Percentiles rank a stretch among this genome's conserved stretches.
phyloP scores from a whole-genome alignment of 2,888 invertebrate species.

The Napeogenes sylphis region DNA sequence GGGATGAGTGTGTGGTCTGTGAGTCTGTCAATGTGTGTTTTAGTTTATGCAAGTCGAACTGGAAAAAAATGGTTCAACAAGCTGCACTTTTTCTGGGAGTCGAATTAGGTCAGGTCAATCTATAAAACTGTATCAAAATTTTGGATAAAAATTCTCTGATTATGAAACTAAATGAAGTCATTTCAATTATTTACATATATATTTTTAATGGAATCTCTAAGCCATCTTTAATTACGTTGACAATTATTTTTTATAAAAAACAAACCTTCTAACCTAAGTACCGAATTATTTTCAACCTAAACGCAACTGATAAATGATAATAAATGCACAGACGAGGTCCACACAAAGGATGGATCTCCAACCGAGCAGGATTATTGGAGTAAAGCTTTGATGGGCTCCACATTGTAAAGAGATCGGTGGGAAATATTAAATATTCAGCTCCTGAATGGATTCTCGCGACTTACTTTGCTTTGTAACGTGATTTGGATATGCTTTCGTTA shows the following conservation, averaged over 20 bases:
- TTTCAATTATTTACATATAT: no score
- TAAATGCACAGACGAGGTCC: slow-evolving; percentile 15
- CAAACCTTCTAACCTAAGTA: background rate
- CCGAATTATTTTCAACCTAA: background rate
- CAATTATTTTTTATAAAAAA: no score
- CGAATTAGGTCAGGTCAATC: background rate
- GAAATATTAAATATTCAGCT: slow-evolving; percentile 64
- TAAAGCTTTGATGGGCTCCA: slow-evolving; percentile 46
- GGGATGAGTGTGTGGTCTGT: slow-evolving; percentile 69
- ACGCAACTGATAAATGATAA: background rate
- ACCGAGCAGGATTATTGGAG: slow-evolving; percentile 60
- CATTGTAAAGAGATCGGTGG: slow-evolving; percentile 56
- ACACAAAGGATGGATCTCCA: slow-evolving; percentile 35
- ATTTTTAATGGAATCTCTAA: no score
- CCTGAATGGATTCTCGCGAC: slow-evolving; percentile 41
- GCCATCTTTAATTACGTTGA: no score
- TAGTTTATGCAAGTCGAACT: slow-evolving; percentile 4
- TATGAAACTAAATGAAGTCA: no score
- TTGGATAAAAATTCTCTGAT: no score
- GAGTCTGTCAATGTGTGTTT: slow-evolving; percentile 38
- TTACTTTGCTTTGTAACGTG: slow-evolving; percentile 26
- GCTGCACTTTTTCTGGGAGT: background rate
- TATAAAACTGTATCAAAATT: no score
- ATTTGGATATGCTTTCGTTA: slow-evolving; percentile 22
- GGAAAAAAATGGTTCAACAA: background rate